These are phyloP conservation scores for Rhinoderma darwinii DNA, from an alignment of 2,113 vertebrate genomes.

Conservation along the genomic window DNA sequence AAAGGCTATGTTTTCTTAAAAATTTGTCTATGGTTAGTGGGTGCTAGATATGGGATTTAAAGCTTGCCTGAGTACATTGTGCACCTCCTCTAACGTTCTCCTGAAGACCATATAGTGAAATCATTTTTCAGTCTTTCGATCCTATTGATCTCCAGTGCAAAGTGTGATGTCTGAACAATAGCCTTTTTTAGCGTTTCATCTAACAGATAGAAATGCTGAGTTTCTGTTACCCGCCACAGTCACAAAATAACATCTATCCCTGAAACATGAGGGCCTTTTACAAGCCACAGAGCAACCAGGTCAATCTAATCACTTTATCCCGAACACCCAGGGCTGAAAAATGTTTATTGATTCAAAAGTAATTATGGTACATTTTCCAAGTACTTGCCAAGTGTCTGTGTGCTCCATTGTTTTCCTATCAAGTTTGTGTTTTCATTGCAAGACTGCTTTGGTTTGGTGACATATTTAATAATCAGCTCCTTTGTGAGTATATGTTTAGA, in stretches of 20 bases:
- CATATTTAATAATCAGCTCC: slow-evolving; percentile 58
- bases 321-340: slow-evolving; percentile 36
- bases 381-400: slow-evolving; percentile 55
- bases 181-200: neutral
- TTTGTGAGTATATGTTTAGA: slow-evolving; percentile 56
- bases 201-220: slow-evolving; percentile 50
- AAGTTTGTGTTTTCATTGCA: slow-evolving; percentile 56
- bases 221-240: slow-evolving; percentile 12
- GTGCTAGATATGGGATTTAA: neutral
- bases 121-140: slow-evolving; percentile 11
- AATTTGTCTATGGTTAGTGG: too few relatives aligned
- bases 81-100: neutral
- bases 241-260: slow-evolving; percentile 39
- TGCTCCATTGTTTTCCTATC: slow-evolving; percentile 54
- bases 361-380: slow-evolving; percentile 49
- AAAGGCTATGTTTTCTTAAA: too few relatives aligned
- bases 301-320: slow-evolving; percentile 51
- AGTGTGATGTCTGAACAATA: neutral
- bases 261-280: slow-evolving; percentile 57
- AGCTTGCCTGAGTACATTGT: neutral
- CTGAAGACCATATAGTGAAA: neutral
- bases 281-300: neutral
- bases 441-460: slow-evolving; percentile 50
- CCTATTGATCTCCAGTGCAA: slow-evolving; percentile 24
- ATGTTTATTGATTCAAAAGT: slow-evolving; percentile 58